A percentile compares a stretch with the other conserved stretches of the same genome.
phyloP scores from a whole-genome alignment of 2,888 invertebrate genomes.

The Bugulina stolonifera region DNA sequence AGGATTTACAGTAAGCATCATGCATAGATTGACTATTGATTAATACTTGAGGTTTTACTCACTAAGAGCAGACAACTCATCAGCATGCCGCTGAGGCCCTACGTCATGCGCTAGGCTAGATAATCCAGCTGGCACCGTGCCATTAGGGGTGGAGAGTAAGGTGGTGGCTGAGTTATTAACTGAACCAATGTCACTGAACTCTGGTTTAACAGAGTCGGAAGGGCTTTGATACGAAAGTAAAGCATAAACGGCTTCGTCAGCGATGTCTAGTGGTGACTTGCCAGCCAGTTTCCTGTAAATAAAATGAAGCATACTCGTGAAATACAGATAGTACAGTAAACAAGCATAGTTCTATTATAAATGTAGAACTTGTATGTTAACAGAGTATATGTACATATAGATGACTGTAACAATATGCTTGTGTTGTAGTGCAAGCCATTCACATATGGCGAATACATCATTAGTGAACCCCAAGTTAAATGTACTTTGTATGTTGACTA shows the following conservation, averaged over 20 bases:
- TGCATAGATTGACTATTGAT: too few relatives aligned
- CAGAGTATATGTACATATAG: neutral
- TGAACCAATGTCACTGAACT: constrained; percentile 17
- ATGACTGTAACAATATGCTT: neutral
- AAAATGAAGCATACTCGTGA: too few relatives aligned
- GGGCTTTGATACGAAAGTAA: neutral
- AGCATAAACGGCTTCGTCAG: constrained; percentile 31
- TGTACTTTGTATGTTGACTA: too few relatives aligned
- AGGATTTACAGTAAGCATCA: too few relatives aligned
- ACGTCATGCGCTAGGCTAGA: neutral
- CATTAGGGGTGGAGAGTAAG: neutral
- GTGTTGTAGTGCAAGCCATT: neutral
- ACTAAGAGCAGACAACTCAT: constrained; percentile 18
- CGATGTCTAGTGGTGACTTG: constrained; percentile 52
- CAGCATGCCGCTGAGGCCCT: constrained; percentile 22
- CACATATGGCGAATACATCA: too few relatives aligned
- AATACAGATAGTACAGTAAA: too few relatives aligned
- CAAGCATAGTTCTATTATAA: too few relatives aligned
- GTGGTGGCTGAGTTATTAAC: neutral
- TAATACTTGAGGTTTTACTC: neutral
- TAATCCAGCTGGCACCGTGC: neutral
- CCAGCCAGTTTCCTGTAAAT: constrained; percentile 51
- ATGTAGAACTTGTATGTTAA: too few relatives aligned
- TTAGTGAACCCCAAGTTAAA: too few relatives aligned
- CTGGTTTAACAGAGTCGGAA: neutral